Conservation (phyloP, 2,888 invertebrate species). For the Pyralis farinalis region DNA sequence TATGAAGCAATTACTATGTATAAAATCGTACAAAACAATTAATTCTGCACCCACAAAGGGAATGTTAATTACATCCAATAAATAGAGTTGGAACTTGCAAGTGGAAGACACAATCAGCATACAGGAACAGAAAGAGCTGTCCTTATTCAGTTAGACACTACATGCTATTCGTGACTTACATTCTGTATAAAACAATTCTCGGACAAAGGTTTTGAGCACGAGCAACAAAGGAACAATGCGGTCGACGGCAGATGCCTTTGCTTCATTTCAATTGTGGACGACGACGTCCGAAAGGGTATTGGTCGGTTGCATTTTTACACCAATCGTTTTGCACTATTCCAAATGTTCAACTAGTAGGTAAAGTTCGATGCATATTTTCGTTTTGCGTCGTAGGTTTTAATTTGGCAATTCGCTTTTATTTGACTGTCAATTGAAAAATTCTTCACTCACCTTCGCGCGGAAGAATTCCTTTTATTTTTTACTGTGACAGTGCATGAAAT, state of each 20-base stretch:
- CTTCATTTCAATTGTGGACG: constrained; percentile 71
- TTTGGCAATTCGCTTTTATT: too few relatives aligned
- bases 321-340: constrained; percentile 5
- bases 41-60: not conserved
- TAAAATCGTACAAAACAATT: not conserved
- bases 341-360: not conserved
- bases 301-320: constrained; percentile 18
- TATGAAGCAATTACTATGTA: too few relatives aligned
- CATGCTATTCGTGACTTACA: constrained; percentile 79
- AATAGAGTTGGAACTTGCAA: not conserved
- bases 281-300: constrained; percentile 32
- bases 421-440: too few relatives aligned
- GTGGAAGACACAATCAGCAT: not conserved
- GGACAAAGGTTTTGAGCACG: constrained; percentile 76
- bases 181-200: constrained; percentile 78
- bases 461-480: too few relatives aligned
- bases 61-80: constrained; percentile 2
- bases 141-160: constrained; percentile 71
- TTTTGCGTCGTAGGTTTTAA: too few relatives aligned
- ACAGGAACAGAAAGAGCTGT: constrained; percentile 36
- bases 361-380: too few relatives aligned
- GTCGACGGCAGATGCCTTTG: constrained; percentile 64
- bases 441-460: too few relatives aligned
- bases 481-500: too few relatives aligned
- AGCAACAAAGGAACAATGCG: constrained; percentile 27